phyloP scores from a whole-genome alignment of 2,888 invertebrate species.

The Drosophila crucigera region DNA sequence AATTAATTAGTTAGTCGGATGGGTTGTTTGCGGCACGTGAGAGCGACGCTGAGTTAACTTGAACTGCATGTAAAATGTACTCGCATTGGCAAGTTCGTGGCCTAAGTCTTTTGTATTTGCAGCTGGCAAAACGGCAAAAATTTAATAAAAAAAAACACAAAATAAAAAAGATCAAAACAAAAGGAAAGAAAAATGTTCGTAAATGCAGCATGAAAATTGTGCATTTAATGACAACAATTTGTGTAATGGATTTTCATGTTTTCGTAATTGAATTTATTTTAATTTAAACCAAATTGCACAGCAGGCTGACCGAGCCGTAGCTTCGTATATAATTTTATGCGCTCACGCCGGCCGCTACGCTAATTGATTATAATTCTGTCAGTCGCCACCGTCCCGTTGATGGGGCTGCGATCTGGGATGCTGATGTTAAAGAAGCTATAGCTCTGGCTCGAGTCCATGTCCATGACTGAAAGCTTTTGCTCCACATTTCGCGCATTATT shows the following conservation, averaged over 20 bases:
- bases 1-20: constrained; percentile 67
- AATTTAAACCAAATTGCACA: constrained; percentile 83
- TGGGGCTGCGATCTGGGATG: constrained; percentile 12
- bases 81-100: constrained; percentile 48
- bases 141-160: constrained; percentile 67
- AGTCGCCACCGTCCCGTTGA: constrained; percentile 69
- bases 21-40: constrained; percentile 21
- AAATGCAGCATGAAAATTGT: constrained; percentile 76
- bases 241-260: constrained; percentile 85
- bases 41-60: background rate
- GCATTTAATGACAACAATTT: constrained; percentile 84
- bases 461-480: constrained; percentile 49
- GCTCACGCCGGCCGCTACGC: constrained; percentile 73
- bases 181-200: constrained; percentile 39
- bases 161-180: constrained; percentile 3
- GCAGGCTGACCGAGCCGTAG: constrained; percentile 31
- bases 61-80: constrained; percentile 3
- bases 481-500: constrained; percentile 78
- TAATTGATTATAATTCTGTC: constrained; percentile 80
- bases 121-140: constrained; percentile 62
- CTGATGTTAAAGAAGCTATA: constrained; percentile 7
- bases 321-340: constrained; percentile 77
- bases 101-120: constrained; percentile 60
- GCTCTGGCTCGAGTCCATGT: constrained; percentile 11
- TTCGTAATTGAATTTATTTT: constrained; percentile 86